Conservation (phyloP, 2,113 vertebrate species). For the Benitochromis conjunctus region DNA sequence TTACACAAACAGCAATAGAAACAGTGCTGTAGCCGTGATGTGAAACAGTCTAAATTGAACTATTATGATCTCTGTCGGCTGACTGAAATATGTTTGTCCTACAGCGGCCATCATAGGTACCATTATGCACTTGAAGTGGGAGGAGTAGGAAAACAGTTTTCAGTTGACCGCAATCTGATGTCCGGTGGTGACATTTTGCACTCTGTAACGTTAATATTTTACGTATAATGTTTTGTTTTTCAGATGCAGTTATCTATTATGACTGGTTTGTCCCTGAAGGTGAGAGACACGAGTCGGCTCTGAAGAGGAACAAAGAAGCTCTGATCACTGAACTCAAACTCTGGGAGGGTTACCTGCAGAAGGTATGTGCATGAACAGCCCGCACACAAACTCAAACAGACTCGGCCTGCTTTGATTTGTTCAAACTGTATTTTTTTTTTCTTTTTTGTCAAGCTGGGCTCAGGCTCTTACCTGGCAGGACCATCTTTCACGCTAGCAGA, state of each 20-base stretch:
- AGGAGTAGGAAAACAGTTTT: not conserved
- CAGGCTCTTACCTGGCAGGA: constrained; percentile 30
- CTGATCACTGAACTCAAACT: constrained; percentile 61
- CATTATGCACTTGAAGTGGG: not conserved
- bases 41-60: accelerated
- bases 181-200: not conserved
- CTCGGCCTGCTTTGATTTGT: not conserved
- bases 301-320: constrained; percentile 61
- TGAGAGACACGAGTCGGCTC: constrained; percentile 64
- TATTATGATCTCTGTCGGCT: accelerated
- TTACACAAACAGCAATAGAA: not conserved
- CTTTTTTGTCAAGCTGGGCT: not conserved
- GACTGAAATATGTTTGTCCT: not conserved
- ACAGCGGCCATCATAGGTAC: accelerated
- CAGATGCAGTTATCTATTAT: not conserved
- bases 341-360: constrained; percentile 73
- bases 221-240: accelerated
- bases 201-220: accelerated
- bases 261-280: constrained; percentile 53
- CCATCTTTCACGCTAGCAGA: constrained; percentile 47
- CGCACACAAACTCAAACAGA: not conserved
- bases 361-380: constrained; percentile 5
- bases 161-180: not conserved
- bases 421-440: not conserved
- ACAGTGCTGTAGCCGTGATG: not conserved